phyloP scores from a whole-genome alignment of 2,797 vertebrate species.

The Enteromius afrohamiltoni region DNA sequence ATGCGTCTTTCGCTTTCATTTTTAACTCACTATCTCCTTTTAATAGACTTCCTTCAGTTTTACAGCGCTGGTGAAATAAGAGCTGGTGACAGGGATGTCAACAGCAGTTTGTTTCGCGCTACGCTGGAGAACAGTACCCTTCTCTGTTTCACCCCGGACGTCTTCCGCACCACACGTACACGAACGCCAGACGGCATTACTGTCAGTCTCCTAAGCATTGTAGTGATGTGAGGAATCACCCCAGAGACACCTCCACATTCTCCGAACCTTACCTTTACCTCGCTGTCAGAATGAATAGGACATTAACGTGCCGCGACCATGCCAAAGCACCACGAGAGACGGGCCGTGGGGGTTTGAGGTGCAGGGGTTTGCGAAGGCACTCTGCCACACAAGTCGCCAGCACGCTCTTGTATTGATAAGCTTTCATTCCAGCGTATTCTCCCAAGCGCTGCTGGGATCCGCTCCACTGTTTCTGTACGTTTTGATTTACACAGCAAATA shows the following conservation, averaged over 20 bases:
- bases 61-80: slow-evolving; percentile 73
- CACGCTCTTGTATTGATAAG: not conserved
- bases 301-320: not conserved
- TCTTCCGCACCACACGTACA: slow-evolving; percentile 59
- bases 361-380: not conserved
- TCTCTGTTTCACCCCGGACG: slow-evolving; percentile 72
- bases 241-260: slow-evolving; percentile 48
- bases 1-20: slow-evolving; percentile 1
- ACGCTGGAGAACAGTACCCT: slow-evolving; percentile 75
- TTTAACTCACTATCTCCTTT: slow-evolving; percentile 53
- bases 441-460: slow-evolving; percentile 16
- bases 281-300: slow-evolving; percentile 36
- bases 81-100: slow-evolving; percentile 80
- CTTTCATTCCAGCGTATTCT: not conserved
- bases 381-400: not conserved
- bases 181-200: slow-evolving; percentile 70
- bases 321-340: slow-evolving; percentile 2
- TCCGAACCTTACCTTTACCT: slow-evolving; percentile 41
- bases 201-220: slow-evolving; percentile 71
- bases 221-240: slow-evolving; percentile 44
- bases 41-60: slow-evolving; percentile 76
- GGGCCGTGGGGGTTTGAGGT: not conserved
- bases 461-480: not conserved
- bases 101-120: slow-evolving; percentile 79
- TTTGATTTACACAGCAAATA: slow-evolving; percentile 35